Conservation (phyloP, 2,113 vertebrate genomes). For the Gobiocypris rarus region DNA sequence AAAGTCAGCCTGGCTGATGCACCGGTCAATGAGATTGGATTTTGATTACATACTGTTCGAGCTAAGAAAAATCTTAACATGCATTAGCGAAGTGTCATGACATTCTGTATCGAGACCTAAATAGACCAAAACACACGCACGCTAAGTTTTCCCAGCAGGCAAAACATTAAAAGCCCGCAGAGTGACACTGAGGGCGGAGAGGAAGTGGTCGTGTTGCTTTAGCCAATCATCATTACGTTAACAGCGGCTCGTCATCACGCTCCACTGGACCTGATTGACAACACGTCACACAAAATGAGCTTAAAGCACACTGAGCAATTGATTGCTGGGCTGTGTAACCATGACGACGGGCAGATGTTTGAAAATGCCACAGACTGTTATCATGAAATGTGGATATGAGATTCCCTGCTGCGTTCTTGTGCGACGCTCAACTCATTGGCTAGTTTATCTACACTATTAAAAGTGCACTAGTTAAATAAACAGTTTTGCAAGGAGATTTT, state of each 20-base stretch:
- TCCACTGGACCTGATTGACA: slow-evolving; percentile 66
- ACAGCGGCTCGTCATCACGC: slow-evolving; percentile 62
- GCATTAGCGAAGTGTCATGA: slow-evolving; percentile 22
- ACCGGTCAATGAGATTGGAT: background rate
- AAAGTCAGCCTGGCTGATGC: background rate
- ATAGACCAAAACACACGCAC: slow-evolving; percentile 24
- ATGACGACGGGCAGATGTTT: slow-evolving; percentile 67
- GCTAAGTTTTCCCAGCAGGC: slow-evolving; percentile 4
- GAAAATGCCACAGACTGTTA: slow-evolving; percentile 17
- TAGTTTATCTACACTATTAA: background rate
- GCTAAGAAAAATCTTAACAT: background rate
- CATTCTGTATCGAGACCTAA: background rate
- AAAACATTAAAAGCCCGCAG: slow-evolving; percentile 9
- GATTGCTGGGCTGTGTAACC: slow-evolving; percentile 70
- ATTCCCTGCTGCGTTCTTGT: slow-evolving; percentile 7
- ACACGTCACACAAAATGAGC: slow-evolving; percentile 57
- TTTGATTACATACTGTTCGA: background rate
- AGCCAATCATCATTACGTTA: slow-evolving; percentile 58
- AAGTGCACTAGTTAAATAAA: background rate
- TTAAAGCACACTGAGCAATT: slow-evolving; percentile 60
- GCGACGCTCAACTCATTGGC: background rate
- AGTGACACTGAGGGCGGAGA: background rate
- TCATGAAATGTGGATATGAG: background rate
- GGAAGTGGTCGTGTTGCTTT: background rate
- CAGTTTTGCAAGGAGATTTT: background rate